phyloP scores from a whole-genome alignment of 2,888 invertebrate genomes.

The Cremastinae sp. region DNA sequence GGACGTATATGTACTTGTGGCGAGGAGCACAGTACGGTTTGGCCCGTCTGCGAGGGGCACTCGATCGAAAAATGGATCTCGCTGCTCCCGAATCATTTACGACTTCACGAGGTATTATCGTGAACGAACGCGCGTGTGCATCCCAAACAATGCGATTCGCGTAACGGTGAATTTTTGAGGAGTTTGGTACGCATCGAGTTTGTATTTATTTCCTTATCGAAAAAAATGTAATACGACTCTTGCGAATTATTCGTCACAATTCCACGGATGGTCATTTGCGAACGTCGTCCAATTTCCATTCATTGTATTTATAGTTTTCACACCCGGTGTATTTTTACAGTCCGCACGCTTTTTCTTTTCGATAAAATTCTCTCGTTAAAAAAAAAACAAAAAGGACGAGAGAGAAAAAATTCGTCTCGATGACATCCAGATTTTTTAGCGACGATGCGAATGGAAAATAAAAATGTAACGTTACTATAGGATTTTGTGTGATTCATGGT shows the following conservation, averaged over 20 bases:
- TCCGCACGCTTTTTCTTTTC: conserved; percentile 30
- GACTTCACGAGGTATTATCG: conserved; percentile 64
- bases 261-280: conserved; percentile 73
- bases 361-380: conserved; percentile 15
- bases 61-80: conserved; percentile 72
- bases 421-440: conserved; percentile 8
- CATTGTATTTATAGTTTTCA: conserved; percentile 76
- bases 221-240: conserved; percentile 28
- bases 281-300: conserved; percentile 73
- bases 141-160: conserved; percentile 44
- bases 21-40: conserved; percentile 2
- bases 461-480: conserved; percentile 48
- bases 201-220: not conserved
- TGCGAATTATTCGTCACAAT: conserved; percentile 54
- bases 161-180: conserved; percentile 26
- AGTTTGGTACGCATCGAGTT: conserved; percentile 41
- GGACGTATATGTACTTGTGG: conserved; percentile 40
- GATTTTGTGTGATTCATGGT: conserved; percentile 62
- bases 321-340: conserved; percentile 63
- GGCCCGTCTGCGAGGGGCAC: conserved; percentile 39
- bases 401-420: conserved; percentile 8
- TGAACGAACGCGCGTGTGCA: conserved; percentile 53
- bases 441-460: conserved; percentile 8
- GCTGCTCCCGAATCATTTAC: conserved; percentile 64
- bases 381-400: not conserved